Percentiles rank a stretch among this genome's conserved stretches.
phyloP scores from a whole-genome alignment of 2,888 invertebrate species.

The Petrolisthes manimaculis region DNA sequence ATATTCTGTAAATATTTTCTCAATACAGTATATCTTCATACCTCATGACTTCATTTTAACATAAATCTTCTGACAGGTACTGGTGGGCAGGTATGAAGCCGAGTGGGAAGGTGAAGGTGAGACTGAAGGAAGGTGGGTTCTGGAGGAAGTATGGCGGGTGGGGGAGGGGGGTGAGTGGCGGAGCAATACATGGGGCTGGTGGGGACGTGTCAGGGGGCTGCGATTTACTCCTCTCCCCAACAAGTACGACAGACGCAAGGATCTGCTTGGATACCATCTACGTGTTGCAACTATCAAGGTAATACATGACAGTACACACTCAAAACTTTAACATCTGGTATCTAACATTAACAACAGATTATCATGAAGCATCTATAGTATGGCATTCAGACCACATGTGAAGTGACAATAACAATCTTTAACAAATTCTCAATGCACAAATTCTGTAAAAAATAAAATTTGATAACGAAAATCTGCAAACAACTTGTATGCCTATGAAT shows the following conservation, averaged over 20 bases:
- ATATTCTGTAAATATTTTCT: too few relatives aligned
- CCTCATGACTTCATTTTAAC: too few relatives aligned
- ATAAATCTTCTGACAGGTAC: constrained; percentile 3
- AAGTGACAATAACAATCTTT: too few relatives aligned
- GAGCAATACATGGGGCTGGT: constrained; percentile 24
- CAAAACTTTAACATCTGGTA: too few relatives aligned
- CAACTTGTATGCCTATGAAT: neutral
- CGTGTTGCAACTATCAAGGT: constrained; percentile 54
- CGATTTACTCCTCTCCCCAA: neutral
- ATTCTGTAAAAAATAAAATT: too few relatives aligned
- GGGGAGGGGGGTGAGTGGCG: constrained; percentile 9
- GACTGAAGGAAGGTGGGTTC: neutral
- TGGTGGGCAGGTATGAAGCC: neutral
- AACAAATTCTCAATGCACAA: too few relatives aligned
- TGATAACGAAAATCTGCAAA: neutral
- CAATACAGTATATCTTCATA: too few relatives aligned
- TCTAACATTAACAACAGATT: too few relatives aligned
- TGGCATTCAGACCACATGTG: too few relatives aligned
- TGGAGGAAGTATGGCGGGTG: constrained; percentile 30
- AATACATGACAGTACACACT: neutral
- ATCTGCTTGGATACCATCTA: constrained; percentile 48
- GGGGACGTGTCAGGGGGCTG: constrained; percentile 31
- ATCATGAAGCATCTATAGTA: too few relatives aligned
- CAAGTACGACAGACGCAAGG: constrained; percentile 60
- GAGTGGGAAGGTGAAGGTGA: neutral